Conservation (phyloP, 2,888 invertebrate genomes). For the Trachelus stipa region DNA sequence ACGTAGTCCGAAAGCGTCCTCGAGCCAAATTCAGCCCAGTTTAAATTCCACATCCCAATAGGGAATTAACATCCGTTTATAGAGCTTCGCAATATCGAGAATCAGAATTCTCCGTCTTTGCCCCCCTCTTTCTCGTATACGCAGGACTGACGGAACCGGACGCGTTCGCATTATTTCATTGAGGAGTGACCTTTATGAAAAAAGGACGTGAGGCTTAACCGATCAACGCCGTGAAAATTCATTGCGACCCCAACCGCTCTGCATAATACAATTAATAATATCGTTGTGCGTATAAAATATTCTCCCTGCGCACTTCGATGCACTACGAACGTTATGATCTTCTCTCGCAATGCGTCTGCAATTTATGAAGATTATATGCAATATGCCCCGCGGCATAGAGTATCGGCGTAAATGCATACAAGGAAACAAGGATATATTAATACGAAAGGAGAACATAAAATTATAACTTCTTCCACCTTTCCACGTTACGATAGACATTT, state of each 20-base stretch:
- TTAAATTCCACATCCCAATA: background rate
- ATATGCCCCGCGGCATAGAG: background rate
- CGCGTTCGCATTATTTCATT: background rate
- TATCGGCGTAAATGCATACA: background rate
- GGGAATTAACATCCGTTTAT: background rate
- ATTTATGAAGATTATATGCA: background rate
- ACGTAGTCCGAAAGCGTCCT: background rate
- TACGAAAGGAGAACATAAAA: background rate
- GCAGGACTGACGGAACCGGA: background rate
- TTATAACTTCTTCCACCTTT: background rate
- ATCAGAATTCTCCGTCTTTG: background rate
- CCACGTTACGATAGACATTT: background rate
- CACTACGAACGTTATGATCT: background rate
- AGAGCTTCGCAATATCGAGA: background rate
- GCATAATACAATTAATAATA: background rate
- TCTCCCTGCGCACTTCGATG: background rate
- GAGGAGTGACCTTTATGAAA: background rate
- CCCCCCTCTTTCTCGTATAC: background rate
- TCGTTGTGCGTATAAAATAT: background rate
- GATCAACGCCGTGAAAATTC: background rate
- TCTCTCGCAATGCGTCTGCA: background rate
- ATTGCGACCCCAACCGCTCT: background rate
- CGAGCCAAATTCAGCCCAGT: background rate
- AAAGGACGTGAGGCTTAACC: background rate
- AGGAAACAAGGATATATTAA: background rate